Evolutionary conservation across 2,888 invertebrate species (phyloP), one percentile per base, ranked within the genome.

Genomic region (Fragum fragum): DNA sequence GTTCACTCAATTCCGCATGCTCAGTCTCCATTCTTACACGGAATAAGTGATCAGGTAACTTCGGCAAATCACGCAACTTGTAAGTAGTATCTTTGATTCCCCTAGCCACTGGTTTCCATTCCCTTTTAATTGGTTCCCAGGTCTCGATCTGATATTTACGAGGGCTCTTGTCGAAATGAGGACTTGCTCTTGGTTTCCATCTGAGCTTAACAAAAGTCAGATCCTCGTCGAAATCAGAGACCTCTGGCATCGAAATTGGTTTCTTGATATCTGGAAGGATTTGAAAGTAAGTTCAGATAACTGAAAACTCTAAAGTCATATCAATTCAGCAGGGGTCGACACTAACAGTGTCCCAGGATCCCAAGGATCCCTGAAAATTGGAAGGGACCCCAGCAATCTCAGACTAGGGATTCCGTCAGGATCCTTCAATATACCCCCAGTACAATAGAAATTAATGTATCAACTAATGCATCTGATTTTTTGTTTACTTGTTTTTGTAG

Each of bases 21-120:
- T 98, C 98, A 95, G 99, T 99, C 94, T 99, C 98, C 3, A 99
- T 99, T 39, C 99, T 96, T 47, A 99, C 96, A 82, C 99, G 96
- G 96, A 99, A 98, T 94, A 97, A 97, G 95, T 99, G 99, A 95
- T 99, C 99, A 86, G 97, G 96, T 95, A 98, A 98, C 0, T 99
- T 98, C 92, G 98, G 97, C 83, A 99, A 88, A 42, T 91, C 90
- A 7, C 90, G 90, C 69, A 94, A 82, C n/a, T 86, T 80, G 79
- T 91, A 94, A 36, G 85, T 84, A 0, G 93, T 91, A 70, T 92
- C 92, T 9, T 88, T 85, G 29, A 93, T 83, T 61, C 87, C 88
- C n/a, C 87, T 85, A 7, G 90, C 91, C 7, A 92, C 70, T 28
- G 89, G 86, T 36, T 87, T 86, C 92, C 92, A 92, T 42, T 87